Conservation (phyloP, 2,797 vertebrate species). For the Labroides dimidiatus region DNA sequence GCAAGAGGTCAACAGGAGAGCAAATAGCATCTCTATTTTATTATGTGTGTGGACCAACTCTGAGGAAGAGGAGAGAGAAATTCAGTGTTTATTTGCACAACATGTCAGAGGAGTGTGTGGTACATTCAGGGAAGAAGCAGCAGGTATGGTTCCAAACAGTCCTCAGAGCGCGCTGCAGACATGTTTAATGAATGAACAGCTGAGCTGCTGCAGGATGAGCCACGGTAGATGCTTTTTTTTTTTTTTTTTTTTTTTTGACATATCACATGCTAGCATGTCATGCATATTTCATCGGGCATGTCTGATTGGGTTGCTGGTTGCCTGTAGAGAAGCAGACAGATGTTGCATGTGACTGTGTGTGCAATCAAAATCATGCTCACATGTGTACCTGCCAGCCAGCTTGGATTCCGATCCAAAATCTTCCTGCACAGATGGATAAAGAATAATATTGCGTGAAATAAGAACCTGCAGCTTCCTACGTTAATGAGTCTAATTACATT, state of each 20-base stretch:
- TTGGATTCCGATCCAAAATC: constrained; percentile 36
- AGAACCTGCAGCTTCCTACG: no score
- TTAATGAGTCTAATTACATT: no score
- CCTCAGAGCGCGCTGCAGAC: constrained; percentile 40
- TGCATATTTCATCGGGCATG: constrained; percentile 74
- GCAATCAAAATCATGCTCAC: background rate
- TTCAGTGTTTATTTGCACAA: no score
- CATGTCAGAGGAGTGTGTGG: background rate
- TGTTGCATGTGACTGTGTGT: constrained; percentile 43
- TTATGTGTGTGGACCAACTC: no score
- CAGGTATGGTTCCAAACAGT: constrained; percentile 28
- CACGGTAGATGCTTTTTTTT: constrained; percentile 22
- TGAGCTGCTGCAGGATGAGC: constrained; percentile 62
- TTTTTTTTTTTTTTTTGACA: constrained; percentile 47
- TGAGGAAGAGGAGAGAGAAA: no score
- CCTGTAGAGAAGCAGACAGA: constrained; percentile 67
- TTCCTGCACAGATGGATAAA: constrained; percentile 19
- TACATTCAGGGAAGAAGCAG: constrained; percentile 6
- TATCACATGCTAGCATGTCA: constrained; percentile 64
- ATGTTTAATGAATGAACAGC: constrained; percentile 76
- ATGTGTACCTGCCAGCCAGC: constrained; percentile 29
- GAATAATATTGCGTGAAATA: background rate
- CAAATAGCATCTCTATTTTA: no score
- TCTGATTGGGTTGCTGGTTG: constrained; percentile 67
- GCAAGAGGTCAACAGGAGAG: no score